phyloP scores from a whole-genome alignment of 2,888 invertebrate species.

The Gari tellinella region DNA sequence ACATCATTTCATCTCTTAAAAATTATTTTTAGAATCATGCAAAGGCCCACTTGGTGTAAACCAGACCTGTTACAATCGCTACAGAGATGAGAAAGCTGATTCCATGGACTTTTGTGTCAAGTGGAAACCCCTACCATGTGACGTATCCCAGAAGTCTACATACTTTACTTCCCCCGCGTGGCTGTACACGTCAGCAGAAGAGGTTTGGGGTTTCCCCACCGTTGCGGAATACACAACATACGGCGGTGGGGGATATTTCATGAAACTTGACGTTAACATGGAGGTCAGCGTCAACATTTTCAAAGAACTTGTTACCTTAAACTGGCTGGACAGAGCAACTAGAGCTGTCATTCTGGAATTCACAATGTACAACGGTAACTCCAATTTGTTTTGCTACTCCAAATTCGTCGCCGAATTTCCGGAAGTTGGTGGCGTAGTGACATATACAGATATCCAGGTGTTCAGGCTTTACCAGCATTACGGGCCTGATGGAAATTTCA shows the following conservation, averaged over 20 bases:
- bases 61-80: slow-evolving; percentile 35
- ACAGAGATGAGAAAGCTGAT: slow-evolving; percentile 25
- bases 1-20: not conserved
- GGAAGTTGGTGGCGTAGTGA: slow-evolving; percentile 67
- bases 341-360: slow-evolving; percentile 79
- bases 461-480: slow-evolving; percentile 61
- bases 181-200: slow-evolving; percentile 38
- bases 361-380: slow-evolving; percentile 77
- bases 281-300: slow-evolving; percentile 53
- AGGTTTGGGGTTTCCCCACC: slow-evolving; percentile 55
- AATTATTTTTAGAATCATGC: slow-evolving; percentile 35
- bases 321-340: slow-evolving; percentile 78
- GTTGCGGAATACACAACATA: slow-evolving; percentile 43
- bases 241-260: slow-evolving; percentile 59
- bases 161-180: slow-evolving; percentile 50
- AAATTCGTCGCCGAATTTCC: slow-evolving; percentile 74
- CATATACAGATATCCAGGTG: slow-evolving; percentile 63
- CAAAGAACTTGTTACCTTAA: slow-evolving; percentile 52
- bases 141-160: slow-evolving; percentile 42
- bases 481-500: slow-evolving; percentile 58
- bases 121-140: slow-evolving; percentile 37
- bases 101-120: slow-evolving; percentile 35
- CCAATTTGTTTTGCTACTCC: slow-evolving; percentile 72
- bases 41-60: slow-evolving; percentile 32
- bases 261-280: slow-evolving; percentile 59